These are phyloP conservation scores for Peromyscus melanophrys DNA, from an alignment of 2,797 vertebrate genomes.

Conservation along the genomic window DNA sequence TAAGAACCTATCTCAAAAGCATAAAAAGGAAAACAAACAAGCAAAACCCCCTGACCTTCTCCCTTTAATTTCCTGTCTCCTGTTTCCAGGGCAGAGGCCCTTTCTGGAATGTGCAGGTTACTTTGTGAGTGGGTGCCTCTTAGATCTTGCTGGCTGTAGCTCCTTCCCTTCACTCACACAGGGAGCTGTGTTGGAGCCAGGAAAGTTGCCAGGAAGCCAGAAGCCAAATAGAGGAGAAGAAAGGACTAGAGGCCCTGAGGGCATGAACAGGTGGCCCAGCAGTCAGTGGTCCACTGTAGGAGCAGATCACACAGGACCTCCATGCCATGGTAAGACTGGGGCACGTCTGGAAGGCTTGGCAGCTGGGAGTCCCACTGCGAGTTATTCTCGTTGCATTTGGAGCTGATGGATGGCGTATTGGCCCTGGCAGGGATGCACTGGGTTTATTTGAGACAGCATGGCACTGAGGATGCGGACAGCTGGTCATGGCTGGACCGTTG, in stretches of 20 bases:
- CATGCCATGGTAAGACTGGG: background rate
- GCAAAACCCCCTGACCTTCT: background rate
- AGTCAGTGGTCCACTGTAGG: background rate
- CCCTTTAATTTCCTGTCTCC: background rate
- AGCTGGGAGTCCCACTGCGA: background rate
- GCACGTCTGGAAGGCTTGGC: background rate
- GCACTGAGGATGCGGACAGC: background rate
- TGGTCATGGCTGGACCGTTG: background rate
- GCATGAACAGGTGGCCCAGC: background rate
- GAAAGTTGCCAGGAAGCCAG: background rate
- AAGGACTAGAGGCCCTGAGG: background rate
- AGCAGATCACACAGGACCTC: background rate
- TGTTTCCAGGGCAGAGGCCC: background rate
- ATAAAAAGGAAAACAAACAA: background rate
- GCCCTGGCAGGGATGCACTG: background rate
- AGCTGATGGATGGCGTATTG: background rate
- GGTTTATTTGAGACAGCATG: background rate
- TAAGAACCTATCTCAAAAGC: background rate
- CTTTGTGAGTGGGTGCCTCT: background rate
- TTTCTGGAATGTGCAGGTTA: background rate
- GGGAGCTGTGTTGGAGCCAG: background rate
- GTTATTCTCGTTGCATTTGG: background rate
- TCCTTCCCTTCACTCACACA: background rate
- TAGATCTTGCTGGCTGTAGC: background rate
- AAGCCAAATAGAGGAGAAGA: background rate